These are phyloP conservation scores for Malthinus flaveolus DNA, from an alignment of 2,888 invertebrate genomes.

Conservation along the genomic window DNA sequence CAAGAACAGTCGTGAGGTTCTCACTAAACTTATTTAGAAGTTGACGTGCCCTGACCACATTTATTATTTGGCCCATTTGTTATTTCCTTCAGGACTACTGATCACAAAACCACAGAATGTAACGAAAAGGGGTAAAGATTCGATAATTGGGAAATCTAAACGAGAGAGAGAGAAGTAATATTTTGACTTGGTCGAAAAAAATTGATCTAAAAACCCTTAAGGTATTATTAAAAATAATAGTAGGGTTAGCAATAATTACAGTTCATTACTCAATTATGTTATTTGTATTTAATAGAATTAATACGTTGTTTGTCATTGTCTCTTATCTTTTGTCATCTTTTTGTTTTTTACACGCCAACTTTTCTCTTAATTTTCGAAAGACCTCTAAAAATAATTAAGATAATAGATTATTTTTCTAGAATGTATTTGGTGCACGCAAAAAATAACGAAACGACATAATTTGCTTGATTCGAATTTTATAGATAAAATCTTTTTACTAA, in stretches of 20 bases:
- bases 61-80: conserved; percentile 47
- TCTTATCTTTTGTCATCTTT: conserved; percentile 2
- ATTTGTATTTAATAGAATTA: conserved; percentile 27
- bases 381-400: background rate
- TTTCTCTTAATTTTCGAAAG: background rate
- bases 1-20: conserved; percentile 36
- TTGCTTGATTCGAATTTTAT: no score
- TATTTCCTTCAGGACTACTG: conserved; percentile 35
- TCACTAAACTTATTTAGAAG: conserved; percentile 46
- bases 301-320: conserved; percentile 24
- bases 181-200: background rate
- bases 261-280: conserved; percentile 26
- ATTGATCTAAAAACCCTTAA: background rate
- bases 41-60: conserved; percentile 48
- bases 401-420: background rate
- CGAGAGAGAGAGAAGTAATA: no score
- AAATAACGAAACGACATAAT: no score
- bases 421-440: background rate
- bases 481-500: no score
- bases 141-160: background rate
- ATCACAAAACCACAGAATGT: conserved; percentile 12
- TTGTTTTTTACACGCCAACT: background rate
- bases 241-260: conserved; percentile 15
- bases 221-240: conserved; percentile 9
- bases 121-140: conserved; percentile 14